Base-by-base conservation (phyloP, 2,797 vertebrate genomes). In the Choloepus didactylus region DNA sequence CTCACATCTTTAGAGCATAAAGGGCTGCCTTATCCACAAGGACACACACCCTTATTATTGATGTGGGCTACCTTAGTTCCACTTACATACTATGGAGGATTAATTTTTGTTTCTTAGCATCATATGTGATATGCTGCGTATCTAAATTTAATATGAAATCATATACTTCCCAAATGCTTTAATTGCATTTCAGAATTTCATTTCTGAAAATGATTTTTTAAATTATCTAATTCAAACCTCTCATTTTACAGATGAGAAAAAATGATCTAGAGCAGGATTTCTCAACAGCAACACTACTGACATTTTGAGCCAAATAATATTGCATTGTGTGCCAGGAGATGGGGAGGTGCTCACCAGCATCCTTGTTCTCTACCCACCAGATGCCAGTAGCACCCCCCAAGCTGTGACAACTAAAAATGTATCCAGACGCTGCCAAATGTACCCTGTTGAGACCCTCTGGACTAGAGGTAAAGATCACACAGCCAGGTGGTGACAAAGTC, bases 81-180 rank as follows among this genome's bases (percentile, higher is more conserved):
- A 75, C 69, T 96, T 86, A 92, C 59, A 70, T 21, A 93, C 51
- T 70, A 46, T 87, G 59, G 66, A 0, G 5, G 9, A 94, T 85
- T 97, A 15, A 90, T 94, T 97, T 96, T 87, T 96, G 87, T 60
- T 85, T 95, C 81, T 91, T 19, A 90, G 75, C 66, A 59, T 97
- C 93, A 66, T 95, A 96, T 97, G 67, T 96, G 82, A 91, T 92
- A 96, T 92, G 31, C 72, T 31, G 89, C 10, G 29, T 41, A 35
- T 87, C 84, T 60, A 82, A 75, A 49, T 72, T 85, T 67, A 62
- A 54, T 85, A 38, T 69, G 51, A 90, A 73, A 85, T 66, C 59
- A 44, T n/a, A 29, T 35, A n/a, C 27, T 38, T 72, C 46, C 60
- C 69, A 31, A 86, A 60, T 72, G 84, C 23, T 95, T 86, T 35